Base-by-base conservation (phyloP, 2,888 invertebrate species). In the Camptogramma bilineatum region DNA sequence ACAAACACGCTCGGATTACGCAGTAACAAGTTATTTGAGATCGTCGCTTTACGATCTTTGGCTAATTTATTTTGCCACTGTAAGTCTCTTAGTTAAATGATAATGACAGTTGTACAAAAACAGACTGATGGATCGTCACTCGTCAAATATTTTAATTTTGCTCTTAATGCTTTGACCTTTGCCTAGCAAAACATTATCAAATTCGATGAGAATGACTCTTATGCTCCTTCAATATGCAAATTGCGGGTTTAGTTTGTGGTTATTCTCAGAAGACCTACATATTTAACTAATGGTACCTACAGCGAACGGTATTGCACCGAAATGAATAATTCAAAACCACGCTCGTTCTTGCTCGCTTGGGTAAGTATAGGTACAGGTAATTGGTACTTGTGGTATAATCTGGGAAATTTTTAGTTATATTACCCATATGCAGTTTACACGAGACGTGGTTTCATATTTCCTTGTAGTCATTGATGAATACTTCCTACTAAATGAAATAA, bases 261-360 rank as follows among this genome's bases (percentile, higher is more conserved):
- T 70, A 72, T 84, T 82, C 80, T 79, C 52, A 64, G 79, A 77
- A 84, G 71, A 76, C 68, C 69, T 73, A 70, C 68, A 64, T 74
- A 77, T 70, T 72, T 76, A 71, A 71, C 73, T 73, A 78, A 74
- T 79, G 73, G 67, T 56, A 71, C 71, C 74, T 56, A 71, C 71
- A 75, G 67, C 54, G 50, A 83, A 80, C 77, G 70, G 77, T 80
- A 80, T 79, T 80, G 74, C 76, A 73, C 70, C 78, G 64, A 65
- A 72, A 82, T 85, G 77, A 86, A 84, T 85, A 81, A 85, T 86
- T 82, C 79, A 83, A 73, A 75, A 74, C 72, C 70, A 71, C 72
- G 69, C 60, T 69, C 69, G 70, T 69, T 70, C 73, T 72, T 70
- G 60, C 47, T 74, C 69, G 73, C 75, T 73, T 75, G 13, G 10